Evolutionary conservation across 2,888 invertebrate species (phyloP).

Genomic region (Mechanitis mazaeus): DNA sequence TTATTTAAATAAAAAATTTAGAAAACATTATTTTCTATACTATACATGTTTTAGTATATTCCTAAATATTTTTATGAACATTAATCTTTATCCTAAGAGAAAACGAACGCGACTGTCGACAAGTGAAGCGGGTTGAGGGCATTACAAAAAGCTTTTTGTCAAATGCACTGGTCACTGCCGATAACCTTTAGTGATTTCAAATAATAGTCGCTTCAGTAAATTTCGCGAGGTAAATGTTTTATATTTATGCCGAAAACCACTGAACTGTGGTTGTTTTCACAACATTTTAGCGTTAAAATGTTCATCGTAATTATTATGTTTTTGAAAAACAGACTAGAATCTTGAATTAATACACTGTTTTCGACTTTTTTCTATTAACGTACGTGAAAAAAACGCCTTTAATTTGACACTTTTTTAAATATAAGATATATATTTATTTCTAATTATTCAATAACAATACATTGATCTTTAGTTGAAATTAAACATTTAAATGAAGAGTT

Average conservation of each 20-base stretch:
- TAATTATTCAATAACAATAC: too few species aligned
- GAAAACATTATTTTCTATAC: neutral
- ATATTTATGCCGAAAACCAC: conserved; percentile 33
- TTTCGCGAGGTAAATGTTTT: conserved; percentile 26
- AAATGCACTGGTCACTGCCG: conserved; percentile 28
- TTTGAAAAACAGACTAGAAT: conserved; percentile 21
- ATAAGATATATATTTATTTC: too few species aligned
- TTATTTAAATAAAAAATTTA: neutral
- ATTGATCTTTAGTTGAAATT: too few species aligned
- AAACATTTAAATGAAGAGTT: too few species aligned
- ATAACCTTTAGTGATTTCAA: conserved; percentile 32
- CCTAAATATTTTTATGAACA: conserved; percentile 1
- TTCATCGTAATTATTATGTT: conserved; percentile 31
- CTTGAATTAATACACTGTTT: conserved; percentile 25
- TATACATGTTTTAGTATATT: neutral
- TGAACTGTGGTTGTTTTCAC: conserved; percentile 34
- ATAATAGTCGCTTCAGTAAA: conserved; percentile 30
- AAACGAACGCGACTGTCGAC: conserved; percentile 16
- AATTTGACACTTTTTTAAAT: neutral
- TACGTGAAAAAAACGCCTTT: neutral
- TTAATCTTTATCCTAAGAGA: conserved; percentile 5
- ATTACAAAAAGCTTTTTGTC: conserved; percentile 27
- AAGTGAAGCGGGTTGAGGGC: conserved; percentile 22
- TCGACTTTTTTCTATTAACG: conserved; percentile 10
- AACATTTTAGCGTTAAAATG: conserved; percentile 33